phyloP scores from a whole-genome alignment of 2,797 vertebrate genomes.

The Pteronotus mesoamericanus region DNA sequence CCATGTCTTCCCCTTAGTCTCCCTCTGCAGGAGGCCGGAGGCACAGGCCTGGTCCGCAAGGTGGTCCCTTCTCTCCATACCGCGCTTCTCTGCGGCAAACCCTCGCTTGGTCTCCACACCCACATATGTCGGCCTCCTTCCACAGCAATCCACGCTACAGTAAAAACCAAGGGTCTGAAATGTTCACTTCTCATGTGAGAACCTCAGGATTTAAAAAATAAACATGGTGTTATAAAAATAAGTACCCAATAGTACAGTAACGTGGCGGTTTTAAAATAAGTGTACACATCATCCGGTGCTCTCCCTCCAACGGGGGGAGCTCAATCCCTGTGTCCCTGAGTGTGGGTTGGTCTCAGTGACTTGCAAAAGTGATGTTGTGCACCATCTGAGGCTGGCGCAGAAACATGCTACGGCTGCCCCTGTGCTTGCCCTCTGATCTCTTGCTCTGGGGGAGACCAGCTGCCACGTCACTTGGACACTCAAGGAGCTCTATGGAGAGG shows the following conservation, averaged over 20 bases:
- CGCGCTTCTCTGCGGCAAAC: neutral
- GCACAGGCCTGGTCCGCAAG: neutral
- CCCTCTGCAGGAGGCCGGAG: neutral
- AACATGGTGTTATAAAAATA: neutral
- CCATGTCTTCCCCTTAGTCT: neutral
- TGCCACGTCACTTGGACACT: neutral
- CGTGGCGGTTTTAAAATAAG: constrained; percentile 2
- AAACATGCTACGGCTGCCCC: neutral
- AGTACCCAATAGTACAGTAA: neutral
- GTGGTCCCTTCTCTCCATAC: neutral
- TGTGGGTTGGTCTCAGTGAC: neutral
- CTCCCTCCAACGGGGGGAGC: neutral
- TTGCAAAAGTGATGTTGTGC: neutral
- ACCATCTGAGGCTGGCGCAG: neutral
- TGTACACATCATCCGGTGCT: neutral
- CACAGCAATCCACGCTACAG: neutral
- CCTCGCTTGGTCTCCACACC: neutral
- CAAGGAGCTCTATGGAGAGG: neutral
- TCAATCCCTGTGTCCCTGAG: neutral
- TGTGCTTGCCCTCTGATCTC: neutral
- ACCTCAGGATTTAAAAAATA: neutral
- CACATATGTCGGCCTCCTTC: neutral
- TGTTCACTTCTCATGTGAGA: neutral
- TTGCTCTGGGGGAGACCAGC: neutral
- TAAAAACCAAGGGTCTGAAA: constrained; percentile 36